Conservation (phyloP, 2,888 invertebrate species). For the Palloptera scutellata region DNA sequence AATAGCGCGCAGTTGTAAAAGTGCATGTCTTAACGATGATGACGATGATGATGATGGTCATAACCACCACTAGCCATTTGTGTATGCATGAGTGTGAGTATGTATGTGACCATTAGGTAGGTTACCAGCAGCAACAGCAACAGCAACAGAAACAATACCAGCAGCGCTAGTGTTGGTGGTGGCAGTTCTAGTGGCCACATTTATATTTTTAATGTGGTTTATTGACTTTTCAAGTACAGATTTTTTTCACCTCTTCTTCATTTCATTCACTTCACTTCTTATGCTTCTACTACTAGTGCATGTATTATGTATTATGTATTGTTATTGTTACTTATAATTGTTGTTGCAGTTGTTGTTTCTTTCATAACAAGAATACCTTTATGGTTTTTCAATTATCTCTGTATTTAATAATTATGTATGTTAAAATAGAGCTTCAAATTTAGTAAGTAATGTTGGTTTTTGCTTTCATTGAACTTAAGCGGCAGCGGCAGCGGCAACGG, state of each 20-base stretch:
- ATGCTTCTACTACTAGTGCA: too few relatives aligned
- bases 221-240: slow-evolving; percentile 31
- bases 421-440: too few relatives aligned
- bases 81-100: not conserved
- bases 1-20: not conserved
- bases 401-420: too few relatives aligned
- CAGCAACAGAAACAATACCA: too few relatives aligned
- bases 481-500: too few relatives aligned
- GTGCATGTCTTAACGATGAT: slow-evolving; percentile 13
- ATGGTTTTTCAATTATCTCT: too few relatives aligned
- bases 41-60: not conserved
- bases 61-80: not conserved
- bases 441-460: too few relatives aligned
- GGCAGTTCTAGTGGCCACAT: not conserved
- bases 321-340: too few relatives aligned
- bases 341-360: too few relatives aligned
- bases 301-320: too few relatives aligned
- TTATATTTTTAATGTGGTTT: slow-evolving; percentile 26
- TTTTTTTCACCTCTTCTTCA: not conserved
- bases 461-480: too few relatives aligned
- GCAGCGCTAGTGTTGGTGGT: not conserved
- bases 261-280: not conserved
- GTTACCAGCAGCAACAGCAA: slow-evolving; percentile 23
- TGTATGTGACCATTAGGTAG: slow-evolving; percentile 2
- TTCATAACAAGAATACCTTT: too few relatives aligned